phyloP scores from a whole-genome alignment of 1,140 invertebrate species.

The Heliconius hermathena region DNA sequence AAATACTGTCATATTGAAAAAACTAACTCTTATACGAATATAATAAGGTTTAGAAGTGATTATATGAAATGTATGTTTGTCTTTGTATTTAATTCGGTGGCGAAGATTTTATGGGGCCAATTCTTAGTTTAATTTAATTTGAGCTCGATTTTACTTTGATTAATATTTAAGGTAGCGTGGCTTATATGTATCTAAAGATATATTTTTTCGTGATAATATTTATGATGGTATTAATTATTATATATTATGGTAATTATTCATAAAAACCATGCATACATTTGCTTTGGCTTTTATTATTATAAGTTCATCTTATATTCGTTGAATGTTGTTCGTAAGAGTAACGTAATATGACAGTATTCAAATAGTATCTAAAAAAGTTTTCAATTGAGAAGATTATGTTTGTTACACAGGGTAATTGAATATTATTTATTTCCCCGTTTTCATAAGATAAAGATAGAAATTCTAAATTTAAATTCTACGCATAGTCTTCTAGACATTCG shows the following conservation, averaged over 20 bases:
- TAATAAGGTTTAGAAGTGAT: constrained; percentile 21
- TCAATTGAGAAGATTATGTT: too few relatives aligned
- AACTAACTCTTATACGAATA: constrained; percentile 33
- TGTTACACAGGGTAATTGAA: too few relatives aligned
- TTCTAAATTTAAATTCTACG: too few relatives aligned
- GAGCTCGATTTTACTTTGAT: constrained; percentile 58
- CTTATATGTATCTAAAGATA: constrained; percentile 46
- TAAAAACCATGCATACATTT: neutral
- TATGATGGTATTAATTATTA: constrained; percentile 42
- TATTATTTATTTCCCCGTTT: too few relatives aligned
- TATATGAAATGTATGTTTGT: constrained; percentile 9
- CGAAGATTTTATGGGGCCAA: constrained; percentile 52
- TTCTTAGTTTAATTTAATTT: constrained; percentile 69
- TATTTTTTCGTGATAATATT: constrained; percentile 27
- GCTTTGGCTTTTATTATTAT: neutral
- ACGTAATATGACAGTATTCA: too few relatives aligned
- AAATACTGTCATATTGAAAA: constrained; percentile 18
- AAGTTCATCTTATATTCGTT: neutral
- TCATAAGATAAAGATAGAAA: too few relatives aligned
- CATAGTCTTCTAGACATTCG: too few relatives aligned
- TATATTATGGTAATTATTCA: constrained; percentile 11
- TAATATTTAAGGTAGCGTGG: constrained; percentile 54
- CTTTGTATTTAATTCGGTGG: constrained; percentile 53
- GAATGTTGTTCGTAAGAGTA: neutral
- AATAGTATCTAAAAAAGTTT: too few relatives aligned